A percentile compares a stretch with the other conserved stretches of the same genome.
Conservation (phyloP, 2,113 vertebrate genomes). For the Danionella cerebrum region DNA sequence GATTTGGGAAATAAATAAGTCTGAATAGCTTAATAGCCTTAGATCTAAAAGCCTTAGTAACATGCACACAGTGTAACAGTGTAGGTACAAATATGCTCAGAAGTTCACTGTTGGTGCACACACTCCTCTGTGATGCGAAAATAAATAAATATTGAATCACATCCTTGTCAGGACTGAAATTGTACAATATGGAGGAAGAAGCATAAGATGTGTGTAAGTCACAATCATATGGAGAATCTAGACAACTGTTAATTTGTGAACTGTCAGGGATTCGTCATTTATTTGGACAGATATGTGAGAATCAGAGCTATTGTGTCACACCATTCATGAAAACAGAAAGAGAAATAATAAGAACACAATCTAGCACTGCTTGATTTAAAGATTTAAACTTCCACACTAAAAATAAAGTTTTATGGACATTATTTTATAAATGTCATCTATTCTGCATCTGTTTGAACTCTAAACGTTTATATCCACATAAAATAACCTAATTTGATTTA, state of each 20-base stretch:
- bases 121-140: slow-evolving; percentile 1
- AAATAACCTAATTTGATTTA: too few relatives aligned
- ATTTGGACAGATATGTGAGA: neutral
- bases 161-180: slow-evolving; percentile 4
- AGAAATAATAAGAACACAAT: neutral
- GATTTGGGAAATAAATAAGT: slow-evolving; percentile 15
- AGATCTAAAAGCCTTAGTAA: slow-evolving; percentile 13
- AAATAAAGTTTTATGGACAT: too few relatives aligned
- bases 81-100: slow-evolving; percentile 20
- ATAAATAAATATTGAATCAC: slow-evolving; percentile 15
- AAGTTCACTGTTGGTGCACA: slow-evolving; percentile 19
- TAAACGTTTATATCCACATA: too few relatives aligned
- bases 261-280: neutral
- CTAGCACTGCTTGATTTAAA: neutral
- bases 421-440: too few relatives aligned
- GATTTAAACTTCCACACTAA: too few relatives aligned
- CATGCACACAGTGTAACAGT: slow-evolving; percentile 21
- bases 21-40: neutral
- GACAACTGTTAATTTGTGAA: slow-evolving; percentile 14
- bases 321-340: neutral
- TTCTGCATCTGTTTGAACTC: too few relatives aligned
- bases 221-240: slow-evolving; percentile 6
- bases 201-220: neutral
- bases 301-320: neutral
- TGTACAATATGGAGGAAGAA: slow-evolving; percentile 17